A percentile compares a stretch with the other conserved stretches of the same genome.
Evolutionary conservation across 2,888 invertebrate species (phyloP).

Genomic region (Microctonus aethiopoides): DNA sequence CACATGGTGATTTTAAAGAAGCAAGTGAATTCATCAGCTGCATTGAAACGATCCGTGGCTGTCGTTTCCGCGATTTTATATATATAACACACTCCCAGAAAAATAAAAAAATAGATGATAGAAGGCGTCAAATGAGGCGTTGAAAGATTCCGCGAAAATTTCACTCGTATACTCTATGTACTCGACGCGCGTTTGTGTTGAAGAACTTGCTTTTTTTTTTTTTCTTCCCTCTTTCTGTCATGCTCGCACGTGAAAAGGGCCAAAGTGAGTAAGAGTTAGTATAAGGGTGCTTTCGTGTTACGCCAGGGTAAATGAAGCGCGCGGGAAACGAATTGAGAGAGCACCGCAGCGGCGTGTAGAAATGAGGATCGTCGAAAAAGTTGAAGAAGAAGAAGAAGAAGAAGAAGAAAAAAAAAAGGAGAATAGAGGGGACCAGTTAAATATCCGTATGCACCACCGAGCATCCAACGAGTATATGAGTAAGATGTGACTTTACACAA

Average conservation of each 20-base stretch:
- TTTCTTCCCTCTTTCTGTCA: slow-evolving; percentile 14
- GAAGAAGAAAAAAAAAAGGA: not conserved
- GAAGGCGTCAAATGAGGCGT: slow-evolving; percentile 60
- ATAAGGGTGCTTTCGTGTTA: slow-evolving; percentile 38
- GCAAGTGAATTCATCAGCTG: slow-evolving; percentile 43
- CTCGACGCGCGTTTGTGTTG: slow-evolving; percentile 32
- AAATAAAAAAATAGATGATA: slow-evolving; percentile 8
- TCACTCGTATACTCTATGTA: slow-evolving; percentile 29
- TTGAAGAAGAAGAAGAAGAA: not conserved
- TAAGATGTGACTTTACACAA: not conserved
- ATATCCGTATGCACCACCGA: slow-evolving; percentile 25
- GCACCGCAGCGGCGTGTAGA: not conserved
- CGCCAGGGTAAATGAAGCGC: slow-evolving; percentile 51
- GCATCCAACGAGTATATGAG: slow-evolving; percentile 8
- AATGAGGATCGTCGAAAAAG: not conserved
- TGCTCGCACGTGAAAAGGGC: not conserved
- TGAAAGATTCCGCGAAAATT: slow-evolving; percentile 54
- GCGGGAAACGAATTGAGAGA: slow-evolving; percentile 30
- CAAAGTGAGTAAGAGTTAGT: too few relatives aligned
- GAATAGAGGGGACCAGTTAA: slow-evolving; percentile 6
- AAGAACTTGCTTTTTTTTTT: slow-evolving; percentile 33
- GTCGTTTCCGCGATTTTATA: slow-evolving; percentile 31
- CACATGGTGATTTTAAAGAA: slow-evolving; percentile 30
- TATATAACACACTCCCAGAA: not conserved
- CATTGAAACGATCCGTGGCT: slow-evolving; percentile 45